A percentile compares a stretch with the other conserved stretches of the same genome.
These are phyloP conservation scores for Amyelois transitella DNA, from an alignment of 1,140 invertebrate species.

Conservation along the genomic window DNA sequence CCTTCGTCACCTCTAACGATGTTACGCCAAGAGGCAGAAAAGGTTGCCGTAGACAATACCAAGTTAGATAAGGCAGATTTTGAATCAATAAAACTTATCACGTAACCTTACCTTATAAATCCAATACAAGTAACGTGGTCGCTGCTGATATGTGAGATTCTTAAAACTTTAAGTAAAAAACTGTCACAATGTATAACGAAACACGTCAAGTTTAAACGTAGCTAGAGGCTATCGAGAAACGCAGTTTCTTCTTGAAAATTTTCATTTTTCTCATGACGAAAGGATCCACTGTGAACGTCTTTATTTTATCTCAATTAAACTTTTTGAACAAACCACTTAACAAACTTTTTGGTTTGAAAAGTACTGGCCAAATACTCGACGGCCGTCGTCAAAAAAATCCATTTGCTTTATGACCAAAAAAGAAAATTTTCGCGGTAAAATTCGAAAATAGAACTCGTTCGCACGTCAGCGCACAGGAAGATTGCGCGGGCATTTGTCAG, in stretches of 20 bases:
- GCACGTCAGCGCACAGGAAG: constrained; percentile 24
- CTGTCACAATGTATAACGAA: constrained; percentile 15
- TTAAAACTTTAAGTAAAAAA: constrained; percentile 8
- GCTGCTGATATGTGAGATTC: constrained; percentile 46
- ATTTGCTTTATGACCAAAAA: constrained; percentile 27
- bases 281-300: constrained; percentile 54
- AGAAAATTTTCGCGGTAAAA: constrained; percentile 39
- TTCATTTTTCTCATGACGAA: constrained; percentile 69
- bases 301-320: constrained; percentile 2
- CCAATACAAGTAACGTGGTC: constrained; percentile 5
- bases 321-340: not conserved
- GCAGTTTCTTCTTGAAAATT: constrained; percentile 67
- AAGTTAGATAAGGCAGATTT: not conserved
- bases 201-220: constrained; percentile 23
- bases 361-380: constrained; percentile 13
- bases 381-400: constrained; percentile 27
- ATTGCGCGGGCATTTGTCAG: constrained; percentile 14
- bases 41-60: too few relatives aligned
- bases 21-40: too few relatives aligned
- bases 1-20: too few relatives aligned
- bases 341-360: constrained; percentile 1
- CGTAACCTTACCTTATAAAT: constrained; percentile 1
- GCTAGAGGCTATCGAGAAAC: constrained; percentile 59
- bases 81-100: too few relatives aligned
- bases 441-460: constrained; percentile 42